Base-by-base conservation (phyloP, 1,140 invertebrate species). In the Musca domestica region DNA sequence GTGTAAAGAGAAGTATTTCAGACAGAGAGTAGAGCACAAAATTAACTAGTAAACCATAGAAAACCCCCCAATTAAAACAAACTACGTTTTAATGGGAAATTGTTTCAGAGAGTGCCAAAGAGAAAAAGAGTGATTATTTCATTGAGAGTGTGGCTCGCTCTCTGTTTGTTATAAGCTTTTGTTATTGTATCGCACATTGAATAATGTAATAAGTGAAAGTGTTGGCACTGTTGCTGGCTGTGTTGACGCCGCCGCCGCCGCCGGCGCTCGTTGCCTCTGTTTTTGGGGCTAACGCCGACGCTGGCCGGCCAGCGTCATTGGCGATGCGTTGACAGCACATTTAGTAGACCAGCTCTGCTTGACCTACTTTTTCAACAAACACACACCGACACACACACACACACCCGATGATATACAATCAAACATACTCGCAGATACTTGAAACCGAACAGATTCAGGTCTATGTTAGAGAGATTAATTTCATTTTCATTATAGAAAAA, bases 151-250 rank as follows among this genome's bases (percentile, higher is more conserved):
- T 14, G 6, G 17, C 34, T 6, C 6, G 22, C n/a, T 47, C 14
- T 64, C 15, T 47, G 30, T 46, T 63, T 9, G 4, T 41, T 34
- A 30, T 56, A 56, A 12, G 3, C 47, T 54, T 23, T 23, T 23
- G 15, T 2, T 49, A 19, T 22, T 1, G 41, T 65, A n/a, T n/a
- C n/a, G n/a, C 69, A 74, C 67, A 71, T 73, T 76, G 76, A 80
- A 78, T 80, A 80, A 81, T 80, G 76, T 81, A 81, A 81, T 80
- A 80, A 81, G 78, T 81, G 78, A 81, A 81, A 81, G 78, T 79
- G 78, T 80, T 69, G 64, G 34, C 34, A 9, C 34, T 41, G 34
- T 41, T 41, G 34, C 34, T 41, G 27, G 9, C 27, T 30, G 27
- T 4, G 27, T 12, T 9, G 34, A 41, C 34, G 4, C 34, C 12